Percentiles rank a stretch among this genome's conserved stretches.
Evolutionary conservation across 2,888 invertebrate genomes (phyloP).

Genomic region (Craniophora ligustri): DNA sequence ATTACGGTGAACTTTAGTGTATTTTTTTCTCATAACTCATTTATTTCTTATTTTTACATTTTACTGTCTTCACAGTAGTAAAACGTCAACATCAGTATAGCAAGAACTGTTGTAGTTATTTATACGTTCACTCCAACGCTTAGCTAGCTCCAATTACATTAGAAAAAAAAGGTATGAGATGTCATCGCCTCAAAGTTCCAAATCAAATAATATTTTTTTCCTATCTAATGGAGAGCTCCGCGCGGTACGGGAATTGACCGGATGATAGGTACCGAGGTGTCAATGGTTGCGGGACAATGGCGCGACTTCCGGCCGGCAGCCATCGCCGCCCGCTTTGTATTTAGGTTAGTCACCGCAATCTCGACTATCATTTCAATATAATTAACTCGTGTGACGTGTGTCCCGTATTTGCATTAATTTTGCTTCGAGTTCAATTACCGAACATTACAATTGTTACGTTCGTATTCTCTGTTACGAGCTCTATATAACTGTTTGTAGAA

Average conservation of each 20-base stretch:
- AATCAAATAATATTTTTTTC: conserved; percentile 8
- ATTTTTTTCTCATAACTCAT: conserved; percentile 4
- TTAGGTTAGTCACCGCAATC: conserved; percentile 88
- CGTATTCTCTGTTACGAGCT: not conserved
- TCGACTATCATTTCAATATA: conserved; percentile 83
- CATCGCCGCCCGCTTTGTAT: conserved; percentile 82
- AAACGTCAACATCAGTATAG: no score
- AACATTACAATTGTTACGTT: conserved; percentile 22
- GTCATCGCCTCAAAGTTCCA: conserved; percentile 1
- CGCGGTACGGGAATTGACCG: conserved; percentile 79
- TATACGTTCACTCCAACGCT: no score
- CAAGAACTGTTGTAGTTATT: no score
- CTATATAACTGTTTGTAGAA: conserved; percentile 1
- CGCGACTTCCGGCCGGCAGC: conserved; percentile 79
- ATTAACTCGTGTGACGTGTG: conserved; percentile 78
- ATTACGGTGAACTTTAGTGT: conserved; percentile 16
- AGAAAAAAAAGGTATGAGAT: not conserved
- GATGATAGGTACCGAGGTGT: conserved; percentile 84
- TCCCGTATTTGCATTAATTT: conserved; percentile 72
- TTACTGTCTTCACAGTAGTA: not conserved
- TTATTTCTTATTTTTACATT: conserved; percentile 8
- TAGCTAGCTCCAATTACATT: no score
- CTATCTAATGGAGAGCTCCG: conserved; percentile 31
- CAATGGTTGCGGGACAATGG: conserved; percentile 87
- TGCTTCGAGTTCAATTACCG: conserved; percentile 52